A percentile compares a stretch with the other conserved stretches of the same genome.
Conservation (phyloP, 1,140 invertebrate genomes). For the Ceratoteleas bidentatus region DNA sequence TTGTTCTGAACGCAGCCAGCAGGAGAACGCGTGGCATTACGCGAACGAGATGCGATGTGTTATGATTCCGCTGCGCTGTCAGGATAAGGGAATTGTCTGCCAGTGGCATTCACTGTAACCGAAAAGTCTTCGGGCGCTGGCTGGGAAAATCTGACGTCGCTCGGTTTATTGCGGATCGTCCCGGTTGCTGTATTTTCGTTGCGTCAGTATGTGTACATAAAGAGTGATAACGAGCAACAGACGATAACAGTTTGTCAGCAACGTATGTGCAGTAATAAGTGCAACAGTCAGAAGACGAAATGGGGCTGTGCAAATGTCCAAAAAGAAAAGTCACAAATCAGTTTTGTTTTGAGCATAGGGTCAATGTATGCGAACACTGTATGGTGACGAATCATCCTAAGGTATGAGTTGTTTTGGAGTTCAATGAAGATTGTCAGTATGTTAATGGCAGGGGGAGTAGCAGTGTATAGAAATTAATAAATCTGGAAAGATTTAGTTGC, state of each 20-base stretch:
- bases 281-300: constrained; percentile 73
- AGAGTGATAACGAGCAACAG: neutral
- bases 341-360: constrained; percentile 98
- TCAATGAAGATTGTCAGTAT: neutral
- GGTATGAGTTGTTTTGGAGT: constrained; percentile 82
- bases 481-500: neutral
- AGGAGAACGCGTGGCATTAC: constrained; percentile 22
- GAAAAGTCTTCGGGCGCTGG: neutral
- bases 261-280: neutral
- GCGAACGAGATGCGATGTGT: constrained; percentile 4
- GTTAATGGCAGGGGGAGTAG: neutral
- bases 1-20: constrained; percentile 1
- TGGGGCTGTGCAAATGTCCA: constrained; percentile 99
- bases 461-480: neutral
- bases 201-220: neutral
- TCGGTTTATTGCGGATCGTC: no score
- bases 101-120: neutral
- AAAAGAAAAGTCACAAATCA: constrained; percentile 97
- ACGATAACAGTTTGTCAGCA: neutral
- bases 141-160: no score
- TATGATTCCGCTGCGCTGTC: constrained; percentile 13
- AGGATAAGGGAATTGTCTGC: neutral
- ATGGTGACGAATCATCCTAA: constrained; percentile 97
- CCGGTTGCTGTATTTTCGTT: neutral
- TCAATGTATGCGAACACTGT: constrained; percentile 99